Evolutionary conservation across 2,888 invertebrate species (phyloP).

Genomic region (Noctua janthe): DNA sequence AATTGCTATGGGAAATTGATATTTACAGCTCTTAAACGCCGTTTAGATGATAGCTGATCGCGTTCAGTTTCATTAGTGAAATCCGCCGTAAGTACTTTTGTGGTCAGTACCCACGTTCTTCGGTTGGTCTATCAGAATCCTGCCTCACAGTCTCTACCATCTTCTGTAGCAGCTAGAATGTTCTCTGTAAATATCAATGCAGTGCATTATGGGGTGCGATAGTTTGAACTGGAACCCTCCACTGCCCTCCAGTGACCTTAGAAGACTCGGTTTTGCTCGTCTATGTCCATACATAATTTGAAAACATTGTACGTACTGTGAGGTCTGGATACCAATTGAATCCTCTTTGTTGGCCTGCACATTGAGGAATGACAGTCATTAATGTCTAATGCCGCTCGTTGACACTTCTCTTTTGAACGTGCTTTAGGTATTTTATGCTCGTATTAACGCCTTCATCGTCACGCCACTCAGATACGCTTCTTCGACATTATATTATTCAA

Average conservation of each 20-base stretch:
- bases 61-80: not conserved
- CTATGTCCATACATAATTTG: not conserved
- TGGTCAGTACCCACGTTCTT: not conserved
- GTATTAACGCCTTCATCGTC: constrained; percentile 69
- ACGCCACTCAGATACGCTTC: constrained; percentile 74
- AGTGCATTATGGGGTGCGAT: not conserved
- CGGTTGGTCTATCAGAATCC: not conserved
- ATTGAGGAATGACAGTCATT: constrained; percentile 75
- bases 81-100: not conserved
- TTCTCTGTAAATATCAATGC: not conserved
- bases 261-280: not conserved
- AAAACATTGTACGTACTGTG: constrained; percentile 16
- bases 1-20: not conserved
- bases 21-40: not conserved
- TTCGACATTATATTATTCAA: constrained; percentile 70
- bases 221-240: not conserved
- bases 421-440: constrained; percentile 63
- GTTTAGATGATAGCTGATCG: not conserved
- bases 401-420: constrained; percentile 64
- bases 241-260: not conserved
- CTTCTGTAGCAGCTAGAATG: not conserved
- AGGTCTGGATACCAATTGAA: constrained; percentile 24
- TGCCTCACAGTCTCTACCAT: not conserved
- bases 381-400: constrained; percentile 59
- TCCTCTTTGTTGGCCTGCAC: constrained; percentile 71